Evolutionary conservation across 2,888 invertebrate species (phyloP), one percentile per base, ranked within the genome.

Genomic region (Agrotis segetum): DNA sequence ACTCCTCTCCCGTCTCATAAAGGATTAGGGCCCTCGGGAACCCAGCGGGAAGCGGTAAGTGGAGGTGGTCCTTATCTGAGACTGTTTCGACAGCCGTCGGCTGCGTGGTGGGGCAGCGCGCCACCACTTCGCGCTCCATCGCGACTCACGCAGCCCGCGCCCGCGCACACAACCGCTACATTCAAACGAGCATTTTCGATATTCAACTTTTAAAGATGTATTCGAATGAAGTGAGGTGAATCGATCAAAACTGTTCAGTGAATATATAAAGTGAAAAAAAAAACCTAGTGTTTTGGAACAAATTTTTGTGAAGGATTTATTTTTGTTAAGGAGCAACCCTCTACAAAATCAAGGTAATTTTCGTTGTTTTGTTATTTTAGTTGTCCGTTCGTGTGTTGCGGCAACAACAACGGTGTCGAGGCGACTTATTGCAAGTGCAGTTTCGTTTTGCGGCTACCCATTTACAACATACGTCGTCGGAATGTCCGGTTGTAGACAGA

Each of bases 151-250:
- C 89, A 77, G 88, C 92, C 90, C 87, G 93, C 93, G 92, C 90
- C 87, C 89, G 95, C 95, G 95, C 93, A 88, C 60, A 62, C 79
- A 63, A 83, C 70, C 70, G 89, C 85, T 90, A 90, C 88, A 87
- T 85, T 87, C 89, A 86, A 88, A 87, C 87, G 81, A 81, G 77
- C 78, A 72, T 75, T 77, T 84, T 84, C 88, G 85, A 88, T 85
- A 85, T 87, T 89, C 85, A 88, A 91, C 87, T 88, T 87, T 70
- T 77, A 82, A 93, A 93, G 91, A 95, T 96, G 96, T 92, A 88
- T 91, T 89, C 91, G 85, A 90, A 92, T 88, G 89, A 88, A 93
- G 96, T 94, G 89, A 95, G 90, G 95, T 96, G 96, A 95, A 87
- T 77, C 73, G 72, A 77, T 59, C 85, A 84, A 81, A 80, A 85